Conservation (phyloP, 37 sponge, comb jelly and placozoan genomes). For the Agelas oroides region DNA sequence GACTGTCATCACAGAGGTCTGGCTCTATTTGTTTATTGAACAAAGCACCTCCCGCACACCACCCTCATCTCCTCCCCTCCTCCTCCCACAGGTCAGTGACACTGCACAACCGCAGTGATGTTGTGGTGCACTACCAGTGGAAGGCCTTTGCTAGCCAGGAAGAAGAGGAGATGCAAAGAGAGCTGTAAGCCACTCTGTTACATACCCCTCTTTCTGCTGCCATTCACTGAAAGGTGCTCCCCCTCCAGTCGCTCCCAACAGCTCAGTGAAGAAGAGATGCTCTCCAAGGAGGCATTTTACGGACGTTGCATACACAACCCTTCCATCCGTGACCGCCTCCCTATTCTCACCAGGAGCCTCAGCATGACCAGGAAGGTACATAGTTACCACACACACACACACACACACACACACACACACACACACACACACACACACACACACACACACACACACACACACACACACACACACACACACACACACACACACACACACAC, state of each 20-base stretch:
- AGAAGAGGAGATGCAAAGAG: slow-evolving; percentile 82
- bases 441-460: not conserved
- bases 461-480: not conserved
- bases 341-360: slow-evolving; percentile 85
- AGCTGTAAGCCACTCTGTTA: slow-evolving; percentile 53
- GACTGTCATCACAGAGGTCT: slow-evolving; percentile 87
- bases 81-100: slow-evolving; percentile 56
- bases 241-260: slow-evolving; percentile 44
- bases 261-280: slow-evolving; percentile 79
- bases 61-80: not conserved
- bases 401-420: not conserved
- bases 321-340: slow-evolving; percentile 83
- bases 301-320: slow-evolving; percentile 89
- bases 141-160: slow-evolving; percentile 78
- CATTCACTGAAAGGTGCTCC: no score
- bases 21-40: not conserved
- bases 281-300: slow-evolving; percentile 81
- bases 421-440: not conserved
- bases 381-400: not conserved
- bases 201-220: no score
- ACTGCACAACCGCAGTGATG: slow-evolving; percentile 90
- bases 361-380: slow-evolving; percentile 83
- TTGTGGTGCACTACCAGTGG: slow-evolving; percentile 94
- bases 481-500: not conserved
- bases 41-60: not conserved